Percentiles rank a stretch among this genome's conserved stretches.
Conservation (phyloP, 2,797 vertebrate genomes). For the Okamejei kenojei region DNA sequence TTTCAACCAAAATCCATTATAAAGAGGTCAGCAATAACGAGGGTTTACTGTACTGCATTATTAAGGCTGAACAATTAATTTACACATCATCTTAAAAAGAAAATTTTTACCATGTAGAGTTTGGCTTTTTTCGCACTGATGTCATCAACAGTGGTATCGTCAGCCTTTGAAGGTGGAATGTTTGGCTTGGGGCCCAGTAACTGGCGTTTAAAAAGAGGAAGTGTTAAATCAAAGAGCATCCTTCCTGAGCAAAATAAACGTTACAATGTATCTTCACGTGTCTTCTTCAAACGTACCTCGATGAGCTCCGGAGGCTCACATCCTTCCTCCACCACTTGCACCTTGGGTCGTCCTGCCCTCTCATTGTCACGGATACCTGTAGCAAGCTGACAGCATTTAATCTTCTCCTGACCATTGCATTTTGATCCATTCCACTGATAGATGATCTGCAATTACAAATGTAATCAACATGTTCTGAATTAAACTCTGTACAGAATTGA, state of each 20-base stretch:
- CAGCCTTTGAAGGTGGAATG: slow-evolving; percentile 46
- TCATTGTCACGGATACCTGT: neutral
- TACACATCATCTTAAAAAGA: neutral
- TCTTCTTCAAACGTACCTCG: neutral
- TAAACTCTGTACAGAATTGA: neutral
- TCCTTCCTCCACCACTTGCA: neutral
- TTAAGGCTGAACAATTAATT: neutral
- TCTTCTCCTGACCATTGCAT: neutral
- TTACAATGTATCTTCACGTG: neutral
- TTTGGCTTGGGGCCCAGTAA: slow-evolving; percentile 55
- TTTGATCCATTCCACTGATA: slow-evolving; percentile 31
- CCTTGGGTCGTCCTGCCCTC: neutral
- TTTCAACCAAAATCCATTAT: too few relatives aligned
- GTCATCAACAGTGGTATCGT: slow-evolving; percentile 45
- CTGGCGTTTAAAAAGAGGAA: slow-evolving; percentile 44
- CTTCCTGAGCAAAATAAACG: neutral
- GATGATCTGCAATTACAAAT: neutral
- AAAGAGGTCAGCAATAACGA: too few relatives aligned
- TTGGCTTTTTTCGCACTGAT: slow-evolving; percentile 45
- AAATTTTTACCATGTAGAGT: slow-evolving; percentile 55
- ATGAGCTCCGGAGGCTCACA: neutral
- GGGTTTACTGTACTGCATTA: neutral
- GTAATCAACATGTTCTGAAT: neutral
- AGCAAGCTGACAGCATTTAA: neutral
- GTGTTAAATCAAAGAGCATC: neutral